These are phyloP conservation scores for Apus apus DNA, from an alignment of 2,113 vertebrate genomes.

Conservation along the genomic window DNA sequence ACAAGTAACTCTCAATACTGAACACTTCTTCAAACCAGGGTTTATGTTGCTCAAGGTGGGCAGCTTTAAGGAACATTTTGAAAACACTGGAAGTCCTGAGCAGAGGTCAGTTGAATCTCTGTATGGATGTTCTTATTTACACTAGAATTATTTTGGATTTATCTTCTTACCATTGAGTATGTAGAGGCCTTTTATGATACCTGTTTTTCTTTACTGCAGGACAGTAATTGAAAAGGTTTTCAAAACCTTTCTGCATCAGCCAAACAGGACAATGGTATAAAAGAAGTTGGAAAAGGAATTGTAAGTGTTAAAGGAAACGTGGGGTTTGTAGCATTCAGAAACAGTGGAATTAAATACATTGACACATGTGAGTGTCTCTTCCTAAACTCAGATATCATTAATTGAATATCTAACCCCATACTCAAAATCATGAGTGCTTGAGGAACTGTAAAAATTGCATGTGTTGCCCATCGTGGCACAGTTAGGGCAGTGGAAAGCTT, in stretches of 20 bases:
- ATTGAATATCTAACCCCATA: not conserved
- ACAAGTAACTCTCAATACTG: not conserved
- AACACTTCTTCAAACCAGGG: not conserved
- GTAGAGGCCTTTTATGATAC: not conserved
- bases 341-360: not conserved
- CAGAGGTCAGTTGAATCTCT: not conserved
- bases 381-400: not conserved
- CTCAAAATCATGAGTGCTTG: not conserved
- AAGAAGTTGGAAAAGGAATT: conserved; percentile 65
- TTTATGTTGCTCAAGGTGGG: not conserved
- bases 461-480: not conserved
- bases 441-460: conserved; percentile 23
- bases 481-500: not conserved
- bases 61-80: not conserved
- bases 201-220: conserved; percentile 64
- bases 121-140: not conserved
- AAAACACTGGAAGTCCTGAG: not conserved
- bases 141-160: not conserved
- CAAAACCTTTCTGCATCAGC: conserved; percentile 43
- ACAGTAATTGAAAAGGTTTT: conserved; percentile 39
- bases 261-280: conserved; percentile 49
- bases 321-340: not conserved
- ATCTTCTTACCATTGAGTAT: not conserved
- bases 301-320: conserved; percentile 55
- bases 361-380: not conserved